A percentile compares a stretch with the other conserved stretches of the same genome.
phyloP scores from a whole-genome alignment of 2,888 invertebrate genomes.

The Leptopilina syphax region DNA sequence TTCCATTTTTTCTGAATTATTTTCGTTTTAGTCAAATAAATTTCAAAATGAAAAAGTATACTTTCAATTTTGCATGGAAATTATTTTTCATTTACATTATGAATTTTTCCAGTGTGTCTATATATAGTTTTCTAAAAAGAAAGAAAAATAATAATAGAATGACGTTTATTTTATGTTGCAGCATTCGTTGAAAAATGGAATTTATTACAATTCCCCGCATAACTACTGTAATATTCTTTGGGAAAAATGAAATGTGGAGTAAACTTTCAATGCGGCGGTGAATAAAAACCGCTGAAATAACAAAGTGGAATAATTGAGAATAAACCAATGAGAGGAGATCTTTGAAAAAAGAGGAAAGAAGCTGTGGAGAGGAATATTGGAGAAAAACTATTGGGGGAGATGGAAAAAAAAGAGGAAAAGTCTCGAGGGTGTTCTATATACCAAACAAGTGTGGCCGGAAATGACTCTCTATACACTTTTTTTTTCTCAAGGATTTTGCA shows the following conservation, averaged over 20 bases:
- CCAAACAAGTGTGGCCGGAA: slow-evolving; percentile 48
- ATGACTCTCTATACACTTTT: slow-evolving; percentile 27
- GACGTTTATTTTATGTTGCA: not conserved
- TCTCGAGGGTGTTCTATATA: slow-evolving; percentile 51
- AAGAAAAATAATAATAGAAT: not conserved
- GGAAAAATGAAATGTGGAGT: slow-evolving; percentile 16
- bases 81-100: no score
- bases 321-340: slow-evolving; percentile 52
- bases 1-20: no score
- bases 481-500: slow-evolving; percentile 62
- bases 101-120: no score
- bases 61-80: no score
- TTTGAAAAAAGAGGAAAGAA: slow-evolving; percentile 15
- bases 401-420: slow-evolving; percentile 59
- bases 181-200: not conserved
- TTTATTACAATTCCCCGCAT: not conserved
- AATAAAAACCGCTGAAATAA: slow-evolving; percentile 59
- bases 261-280: not conserved
- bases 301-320: slow-evolving; percentile 61
- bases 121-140: not conserved
- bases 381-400: slow-evolving; percentile 50
- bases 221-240: not conserved
- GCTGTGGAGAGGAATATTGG: slow-evolving; percentile 33
- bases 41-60: no score
- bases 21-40: no score